phyloP scores from a whole-genome alignment of 2,797 vertebrate species.

The Thalassophryne amazonica region DNA sequence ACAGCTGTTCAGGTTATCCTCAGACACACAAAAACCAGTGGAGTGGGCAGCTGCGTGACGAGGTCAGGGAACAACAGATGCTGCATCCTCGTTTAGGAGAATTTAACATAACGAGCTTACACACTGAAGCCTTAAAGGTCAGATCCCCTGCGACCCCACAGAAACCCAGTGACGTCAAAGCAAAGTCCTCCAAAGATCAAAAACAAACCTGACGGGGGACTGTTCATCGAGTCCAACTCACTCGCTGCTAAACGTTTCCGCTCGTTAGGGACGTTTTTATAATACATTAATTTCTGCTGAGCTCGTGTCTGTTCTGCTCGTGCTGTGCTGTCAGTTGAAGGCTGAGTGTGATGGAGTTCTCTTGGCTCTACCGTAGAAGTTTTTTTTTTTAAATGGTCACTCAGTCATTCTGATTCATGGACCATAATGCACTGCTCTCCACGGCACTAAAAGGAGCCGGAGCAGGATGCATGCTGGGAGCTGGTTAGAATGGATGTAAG shows the following conservation, averaged over 20 bases:
- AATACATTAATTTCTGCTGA: constrained; percentile 25
- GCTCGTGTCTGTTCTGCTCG: constrained; percentile 14
- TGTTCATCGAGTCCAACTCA: neutral
- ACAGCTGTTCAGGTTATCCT: neutral
- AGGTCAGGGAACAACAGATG: neutral
- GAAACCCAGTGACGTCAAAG: neutral
- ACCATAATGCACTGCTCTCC: constrained; percentile 7
- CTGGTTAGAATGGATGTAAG: neutral
- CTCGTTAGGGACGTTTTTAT: constrained; percentile 33
- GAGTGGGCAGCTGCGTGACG: neutral
- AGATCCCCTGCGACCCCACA: neutral
- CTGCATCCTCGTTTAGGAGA: too few species aligned
- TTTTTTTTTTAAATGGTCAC: constrained; percentile 13
- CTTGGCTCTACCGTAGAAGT: constrained; percentile 5
- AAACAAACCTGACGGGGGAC: neutral
- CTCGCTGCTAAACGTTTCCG: constrained; percentile 6
- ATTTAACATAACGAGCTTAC: too few species aligned
- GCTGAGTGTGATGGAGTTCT: constrained; percentile 17
- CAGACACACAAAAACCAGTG: too few species aligned
- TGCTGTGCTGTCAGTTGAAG: constrained; percentile 7
- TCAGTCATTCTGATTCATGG: constrained; percentile 23
- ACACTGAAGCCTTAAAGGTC: neutral
- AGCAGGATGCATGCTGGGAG: neutral
- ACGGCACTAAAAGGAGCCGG: neutral
- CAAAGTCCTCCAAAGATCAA: neutral